These are phyloP conservation scores for Myotis findleyi DNA, from an alignment of 2,797 vertebrate genomes.

Conservation along the genomic window DNA sequence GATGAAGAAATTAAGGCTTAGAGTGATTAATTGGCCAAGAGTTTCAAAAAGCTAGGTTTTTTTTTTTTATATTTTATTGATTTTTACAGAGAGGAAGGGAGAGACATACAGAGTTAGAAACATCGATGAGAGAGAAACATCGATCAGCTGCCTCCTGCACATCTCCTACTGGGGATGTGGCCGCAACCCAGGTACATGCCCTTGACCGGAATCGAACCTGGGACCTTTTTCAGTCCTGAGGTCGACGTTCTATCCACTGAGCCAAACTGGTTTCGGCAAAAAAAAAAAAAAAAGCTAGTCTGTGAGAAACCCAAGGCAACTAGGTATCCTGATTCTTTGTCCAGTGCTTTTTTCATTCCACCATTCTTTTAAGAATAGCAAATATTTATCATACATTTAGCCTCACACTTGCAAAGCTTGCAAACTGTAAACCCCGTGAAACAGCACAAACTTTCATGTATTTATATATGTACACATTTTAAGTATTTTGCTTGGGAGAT, in stretches of 20 bases:
- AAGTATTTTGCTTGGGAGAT: not conserved
- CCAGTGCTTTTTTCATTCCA: not conserved
- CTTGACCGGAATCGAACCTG: no score
- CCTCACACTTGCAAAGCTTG: not conserved
- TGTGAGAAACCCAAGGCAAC: slow-evolving; percentile 7
- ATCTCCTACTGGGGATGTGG: no score
- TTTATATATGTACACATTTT: not conserved
- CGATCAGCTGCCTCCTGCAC: no score
- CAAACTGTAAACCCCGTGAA: slow-evolving; percentile 1
- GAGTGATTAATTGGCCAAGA: not conserved
- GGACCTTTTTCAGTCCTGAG: no score
- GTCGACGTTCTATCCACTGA: no score
- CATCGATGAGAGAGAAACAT: no score
- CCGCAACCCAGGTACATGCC: no score
- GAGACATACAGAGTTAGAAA: no score
- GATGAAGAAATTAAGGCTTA: slow-evolving; percentile 5
- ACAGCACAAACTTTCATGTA: not conserved
- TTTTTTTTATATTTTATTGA: no score
- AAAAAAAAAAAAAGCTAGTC: not conserved
- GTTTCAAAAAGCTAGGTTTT: not conserved
- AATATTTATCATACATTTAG: not conserved
- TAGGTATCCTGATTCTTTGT: not conserved
- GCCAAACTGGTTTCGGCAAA: no score
- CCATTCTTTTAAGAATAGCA: not conserved
- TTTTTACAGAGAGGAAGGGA: no score